phyloP scores from a whole-genome alignment of 2,888 invertebrate genomes.

The Sphaerophoria taeniata region DNA sequence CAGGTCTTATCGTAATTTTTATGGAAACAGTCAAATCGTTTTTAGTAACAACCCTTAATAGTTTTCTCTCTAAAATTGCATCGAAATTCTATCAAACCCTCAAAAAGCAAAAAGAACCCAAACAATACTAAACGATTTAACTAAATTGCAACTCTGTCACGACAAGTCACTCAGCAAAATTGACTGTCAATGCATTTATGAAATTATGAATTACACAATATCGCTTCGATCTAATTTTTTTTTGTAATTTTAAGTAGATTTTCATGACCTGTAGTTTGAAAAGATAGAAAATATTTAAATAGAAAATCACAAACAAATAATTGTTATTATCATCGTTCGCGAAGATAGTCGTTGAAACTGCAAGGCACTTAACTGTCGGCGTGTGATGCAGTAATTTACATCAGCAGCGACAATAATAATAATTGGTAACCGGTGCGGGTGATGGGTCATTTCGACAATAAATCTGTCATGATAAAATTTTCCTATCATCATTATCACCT shows the following conservation, averaged over 20 bases:
- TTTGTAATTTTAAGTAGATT: conserved; percentile 16
- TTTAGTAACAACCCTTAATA: background rate
- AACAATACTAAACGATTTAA: background rate
- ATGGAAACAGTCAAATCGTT: too few relatives aligned
- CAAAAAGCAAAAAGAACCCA: background rate
- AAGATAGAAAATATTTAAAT: background rate
- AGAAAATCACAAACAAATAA: conserved; percentile 6
- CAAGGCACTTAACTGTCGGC: conserved; percentile 13
- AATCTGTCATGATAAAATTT: conserved; percentile 16
- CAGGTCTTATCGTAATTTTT: too few relatives aligned
- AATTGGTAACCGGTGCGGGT: conserved; percentile 9
- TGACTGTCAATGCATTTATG: conserved; percentile 17
- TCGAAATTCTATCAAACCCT: background rate
- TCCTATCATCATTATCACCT: background rate
- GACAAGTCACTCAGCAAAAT: conserved; percentile 13
- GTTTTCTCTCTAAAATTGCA: background rate
- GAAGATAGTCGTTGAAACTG: conserved; percentile 8
- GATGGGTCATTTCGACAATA: conserved; percentile 9
- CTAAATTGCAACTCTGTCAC: conserved; percentile 1
- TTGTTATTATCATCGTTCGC: conserved; percentile 1
- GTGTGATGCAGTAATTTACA: conserved; percentile 26
- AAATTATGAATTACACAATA: conserved; percentile 24
- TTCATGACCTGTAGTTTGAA: conserved; percentile 14
- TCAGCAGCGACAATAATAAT: background rate
- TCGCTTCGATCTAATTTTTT: conserved; percentile 18